Evolutionary conservation across 1,140 invertebrate genomes (phyloP), one percentile per base, ranked within the genome.

Genomic region (Brachionus rotundiformis): DNA sequence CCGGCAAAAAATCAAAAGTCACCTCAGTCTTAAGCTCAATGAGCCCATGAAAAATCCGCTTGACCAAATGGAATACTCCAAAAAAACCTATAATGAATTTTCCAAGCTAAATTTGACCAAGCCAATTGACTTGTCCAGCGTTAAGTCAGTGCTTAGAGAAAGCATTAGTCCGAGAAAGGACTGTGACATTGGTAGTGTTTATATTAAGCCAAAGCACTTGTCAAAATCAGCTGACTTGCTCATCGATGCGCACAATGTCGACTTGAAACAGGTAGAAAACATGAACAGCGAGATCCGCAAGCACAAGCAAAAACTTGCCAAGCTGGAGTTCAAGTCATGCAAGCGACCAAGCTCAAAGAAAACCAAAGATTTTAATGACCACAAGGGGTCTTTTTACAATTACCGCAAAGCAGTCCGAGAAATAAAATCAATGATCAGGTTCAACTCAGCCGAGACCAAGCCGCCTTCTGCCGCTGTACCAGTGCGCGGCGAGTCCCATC

Each of bases 21-120:
- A 36, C 19, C 29, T 79, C 10, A 79, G 29, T 10, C 19, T 79
- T 16, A 79, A 79, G 6, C 47, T 79, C n/a, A 33, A 3, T 25
- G 76, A 79, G 16, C 31, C 47, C 8, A 33, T n/a, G 4, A 54
- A 41, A 33, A 79, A 63, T 39, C 59, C 76, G 19, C 11, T 79
- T 0, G 76, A 79, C 29, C 47, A 54, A 33, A 79, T 79, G 44
- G 76, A 79, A 79, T 31, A 11, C 10, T 79, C 76, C 0, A 79
- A 79, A 79, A 54, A 63, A 61, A 63, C 54, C n/a, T 79, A 79
- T 25, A 59, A 47, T 59, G 47, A 79, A 31, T 79, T 59, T 79
- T 59, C 19, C 8, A 54, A 39, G 16, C 23, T 59, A 11, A 79
- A 79, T 31, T 63, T 79, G 47, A 79, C n/a, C 36, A 54, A 31